These are phyloP conservation scores for Xestobium rufovillosum DNA, from an alignment of 2,888 invertebrate genomes.

Conservation along the genomic window DNA sequence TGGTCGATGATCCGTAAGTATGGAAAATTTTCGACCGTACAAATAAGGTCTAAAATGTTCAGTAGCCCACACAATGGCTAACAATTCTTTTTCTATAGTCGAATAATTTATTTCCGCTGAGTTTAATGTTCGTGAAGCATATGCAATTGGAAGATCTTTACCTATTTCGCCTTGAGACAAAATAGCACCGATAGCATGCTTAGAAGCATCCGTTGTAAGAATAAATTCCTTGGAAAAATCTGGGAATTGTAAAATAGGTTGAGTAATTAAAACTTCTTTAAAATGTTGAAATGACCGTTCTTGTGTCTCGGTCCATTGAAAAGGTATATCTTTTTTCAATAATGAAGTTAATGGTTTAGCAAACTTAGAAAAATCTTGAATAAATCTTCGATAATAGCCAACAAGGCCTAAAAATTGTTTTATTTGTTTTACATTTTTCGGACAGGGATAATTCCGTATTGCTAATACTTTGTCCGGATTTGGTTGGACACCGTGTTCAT, in stretches of 20 bases:
- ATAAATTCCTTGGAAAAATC: constrained; percentile 23
- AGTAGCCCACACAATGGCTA: constrained; percentile 29
- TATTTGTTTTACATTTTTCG: constrained; percentile 29
- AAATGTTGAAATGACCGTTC: constrained; percentile 8
- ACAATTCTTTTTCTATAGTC: constrained; percentile 31
- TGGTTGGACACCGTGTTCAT: constrained; percentile 36
- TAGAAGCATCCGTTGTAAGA: constrained; percentile 29
- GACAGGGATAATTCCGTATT: constrained; percentile 27
- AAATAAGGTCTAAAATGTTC: constrained; percentile 31
- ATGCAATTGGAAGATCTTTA: constrained; percentile 30
- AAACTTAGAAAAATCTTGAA: constrained; percentile 24
- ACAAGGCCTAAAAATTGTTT: constrained; percentile 31
- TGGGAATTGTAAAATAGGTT: constrained; percentile 20
- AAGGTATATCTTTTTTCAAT: constrained; percentile 24
- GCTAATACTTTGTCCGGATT: constrained; percentile 31
- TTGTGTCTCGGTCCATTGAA: constrained; percentile 8
- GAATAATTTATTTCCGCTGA: constrained; percentile 30
- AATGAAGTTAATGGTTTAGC: constrained; percentile 30
- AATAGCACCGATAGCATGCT: constrained; percentile 28
- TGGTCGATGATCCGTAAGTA: constrained; percentile 34
- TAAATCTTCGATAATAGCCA: constrained; percentile 33
- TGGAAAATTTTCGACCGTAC: no score
- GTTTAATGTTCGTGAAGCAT: constrained; percentile 29
- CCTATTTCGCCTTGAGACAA: constrained; percentile 26
- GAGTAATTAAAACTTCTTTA: constrained; percentile 12